These are phyloP conservation scores for Melipona quadrifasciata DNA, from an alignment of 1,140 invertebrate genomes.

Conservation along the genomic window DNA sequence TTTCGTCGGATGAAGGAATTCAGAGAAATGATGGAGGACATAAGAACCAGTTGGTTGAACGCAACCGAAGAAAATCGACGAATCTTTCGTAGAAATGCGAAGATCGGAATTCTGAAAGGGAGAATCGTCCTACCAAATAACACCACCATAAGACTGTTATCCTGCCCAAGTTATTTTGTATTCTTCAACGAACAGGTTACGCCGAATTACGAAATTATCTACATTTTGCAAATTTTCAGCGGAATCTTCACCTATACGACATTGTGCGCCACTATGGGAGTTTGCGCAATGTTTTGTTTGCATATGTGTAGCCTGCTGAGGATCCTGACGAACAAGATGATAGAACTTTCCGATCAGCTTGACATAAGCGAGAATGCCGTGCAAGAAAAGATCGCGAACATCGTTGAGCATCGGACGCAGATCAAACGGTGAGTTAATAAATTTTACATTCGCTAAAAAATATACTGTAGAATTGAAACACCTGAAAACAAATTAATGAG, in stretches of 20 bases:
- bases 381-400: not conserved
- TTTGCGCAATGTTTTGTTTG: slow-evolving; percentile 63
- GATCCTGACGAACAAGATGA: slow-evolving; percentile 61
- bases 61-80: no score
- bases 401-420: not conserved
- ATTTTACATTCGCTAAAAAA: no score
- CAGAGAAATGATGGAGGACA: no score
- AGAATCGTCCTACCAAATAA: no score
- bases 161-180: not conserved
- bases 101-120: no score
- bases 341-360: not conserved
- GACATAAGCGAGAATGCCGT: not conserved
- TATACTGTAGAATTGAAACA: no score
- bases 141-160: no score
- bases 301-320: slow-evolving; percentile 67
- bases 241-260: slow-evolving; percentile 63
- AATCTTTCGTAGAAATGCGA: no score
- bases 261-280: slow-evolving; percentile 42
- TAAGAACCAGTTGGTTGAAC: no score
- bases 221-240: not conserved
- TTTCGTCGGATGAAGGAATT: no score
- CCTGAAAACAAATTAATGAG: no score
- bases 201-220: not conserved
- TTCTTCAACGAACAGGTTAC: not conserved
- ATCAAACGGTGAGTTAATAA: not conserved